A percentile compares a stretch with the other conserved stretches of the same genome.
These are phyloP conservation scores for Pygoscelis adeliae DNA, from an alignment of 2,113 vertebrate species.

Conservation along the genomic window DNA sequence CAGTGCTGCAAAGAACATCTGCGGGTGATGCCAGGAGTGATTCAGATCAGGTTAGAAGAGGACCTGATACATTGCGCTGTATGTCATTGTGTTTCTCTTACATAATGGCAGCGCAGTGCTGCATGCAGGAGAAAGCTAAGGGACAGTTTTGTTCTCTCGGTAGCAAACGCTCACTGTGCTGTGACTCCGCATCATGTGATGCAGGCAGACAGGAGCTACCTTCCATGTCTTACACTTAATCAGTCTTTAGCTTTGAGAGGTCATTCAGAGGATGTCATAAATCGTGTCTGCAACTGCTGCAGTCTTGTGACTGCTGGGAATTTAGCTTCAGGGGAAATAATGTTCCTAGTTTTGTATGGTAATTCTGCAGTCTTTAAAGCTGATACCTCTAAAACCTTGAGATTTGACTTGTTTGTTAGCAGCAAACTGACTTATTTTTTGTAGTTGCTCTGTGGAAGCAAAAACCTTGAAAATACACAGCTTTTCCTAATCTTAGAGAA, in stretches of 20 bases:
- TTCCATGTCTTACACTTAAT: constrained; percentile 23
- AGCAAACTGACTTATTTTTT: background rate
- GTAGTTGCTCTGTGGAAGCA: background rate
- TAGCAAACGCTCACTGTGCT: background rate
- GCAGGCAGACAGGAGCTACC: background rate
- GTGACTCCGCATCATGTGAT: background rate
- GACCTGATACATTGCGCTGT: fast-evolving
- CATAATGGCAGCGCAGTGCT: background rate
- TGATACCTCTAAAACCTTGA: background rate
- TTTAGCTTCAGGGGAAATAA: background rate
- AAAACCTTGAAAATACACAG: background rate
- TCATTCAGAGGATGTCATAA: constrained; percentile 61
- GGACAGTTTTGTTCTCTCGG: background rate
- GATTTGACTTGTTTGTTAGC: background rate
- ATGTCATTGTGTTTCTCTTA: background rate
- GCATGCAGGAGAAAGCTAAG: background rate
- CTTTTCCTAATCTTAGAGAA: background rate
- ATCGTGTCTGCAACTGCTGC: constrained; percentile 58
- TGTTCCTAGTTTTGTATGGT: background rate
- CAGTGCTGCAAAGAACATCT: background rate
- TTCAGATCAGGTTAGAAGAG: background rate
- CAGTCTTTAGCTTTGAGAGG: constrained; percentile 34
- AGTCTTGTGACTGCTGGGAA: constrained; percentile 66
- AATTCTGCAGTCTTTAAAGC: background rate
- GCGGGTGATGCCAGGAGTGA: fast-evolving